A percentile compares a stretch with the other conserved stretches of the same genome.
Conservation (phyloP, 2,797 vertebrate genomes). For the Meda fulgida region DNA sequence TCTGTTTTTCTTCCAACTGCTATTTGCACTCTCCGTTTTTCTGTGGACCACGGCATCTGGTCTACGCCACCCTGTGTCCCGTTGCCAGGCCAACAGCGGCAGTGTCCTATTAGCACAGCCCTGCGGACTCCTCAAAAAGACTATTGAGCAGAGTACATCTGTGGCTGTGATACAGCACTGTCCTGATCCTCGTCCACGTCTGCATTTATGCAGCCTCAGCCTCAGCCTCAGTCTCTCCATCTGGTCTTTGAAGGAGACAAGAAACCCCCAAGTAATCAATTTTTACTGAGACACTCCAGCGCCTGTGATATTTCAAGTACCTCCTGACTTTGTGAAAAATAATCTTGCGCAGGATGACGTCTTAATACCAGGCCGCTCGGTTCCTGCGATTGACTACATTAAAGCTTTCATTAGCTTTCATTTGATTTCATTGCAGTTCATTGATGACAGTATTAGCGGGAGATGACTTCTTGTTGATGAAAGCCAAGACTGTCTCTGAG, state of each 20-base stretch:
- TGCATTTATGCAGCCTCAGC: slow-evolving; percentile 28
- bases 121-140: slow-evolving; percentile 24
- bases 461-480: slow-evolving; percentile 66
- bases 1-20: background rate
- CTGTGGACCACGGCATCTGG: background rate
- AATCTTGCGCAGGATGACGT: slow-evolving; percentile 43
- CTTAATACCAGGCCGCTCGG: slow-evolving; percentile 55
- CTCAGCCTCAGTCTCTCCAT: slow-evolving; percentile 19
- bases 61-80: slow-evolving; percentile 8
- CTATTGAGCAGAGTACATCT: slow-evolving; percentile 17
- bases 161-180: background rate
- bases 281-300: slow-evolving; percentile 49
- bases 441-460: slow-evolving; percentile 72
- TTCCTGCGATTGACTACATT: slow-evolving; percentile 63
- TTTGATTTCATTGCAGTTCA: slow-evolving; percentile 56
- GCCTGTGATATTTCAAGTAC: slow-evolving; percentile 50
- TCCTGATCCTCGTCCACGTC: slow-evolving; percentile 25
- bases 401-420: slow-evolving; percentile 73
- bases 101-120: slow-evolving; percentile 18
- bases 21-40: background rate
- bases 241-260: slow-evolving; percentile 41
- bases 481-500: slow-evolving; percentile 70
- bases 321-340: slow-evolving; percentile 49
- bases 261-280: slow-evolving; percentile 38
- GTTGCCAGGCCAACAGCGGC: slow-evolving; percentile 42